phyloP scores from a whole-genome alignment of 1,140 invertebrate genomes.

The Neodiprion lecontei region DNA sequence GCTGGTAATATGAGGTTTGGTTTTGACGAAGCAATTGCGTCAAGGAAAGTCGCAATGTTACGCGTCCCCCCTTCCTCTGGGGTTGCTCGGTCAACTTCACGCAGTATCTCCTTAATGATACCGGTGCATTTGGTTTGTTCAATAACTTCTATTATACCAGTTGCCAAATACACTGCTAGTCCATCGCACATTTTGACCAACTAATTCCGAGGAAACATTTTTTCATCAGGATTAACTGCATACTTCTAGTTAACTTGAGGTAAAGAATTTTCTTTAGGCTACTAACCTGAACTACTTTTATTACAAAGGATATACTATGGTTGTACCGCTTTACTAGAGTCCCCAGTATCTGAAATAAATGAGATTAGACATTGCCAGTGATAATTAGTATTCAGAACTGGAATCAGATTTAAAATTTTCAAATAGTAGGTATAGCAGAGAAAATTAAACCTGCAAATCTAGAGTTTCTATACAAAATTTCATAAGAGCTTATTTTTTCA shows the following conservation, averaged over 20 bases:
- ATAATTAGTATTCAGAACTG: too few relatives aligned
- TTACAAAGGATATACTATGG: constrained; percentile 72
- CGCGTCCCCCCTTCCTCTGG: constrained; percentile 66
- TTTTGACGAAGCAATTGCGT: constrained; percentile 70
- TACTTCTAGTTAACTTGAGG: constrained; percentile 23
- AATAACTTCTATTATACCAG: constrained; percentile 71
- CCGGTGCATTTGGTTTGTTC: constrained; percentile 69
- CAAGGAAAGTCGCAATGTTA: constrained; percentile 72
- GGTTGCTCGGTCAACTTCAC: constrained; percentile 73
- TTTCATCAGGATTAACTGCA: constrained; percentile 15
- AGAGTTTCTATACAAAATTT: neutral
- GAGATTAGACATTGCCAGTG: constrained; percentile 13
- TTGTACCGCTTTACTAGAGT: constrained; percentile 83
- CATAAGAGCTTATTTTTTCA: constrained; percentile 14
- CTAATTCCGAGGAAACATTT: constrained; percentile 56
- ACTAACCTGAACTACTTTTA: constrained; percentile 72
- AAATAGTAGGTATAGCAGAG: too few relatives aligned
- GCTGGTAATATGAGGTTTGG: constrained; percentile 72
- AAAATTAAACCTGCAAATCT: too few relatives aligned
- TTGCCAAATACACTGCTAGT: constrained; percentile 70
- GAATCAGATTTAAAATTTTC: too few relatives aligned
- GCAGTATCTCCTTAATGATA: constrained; percentile 74
- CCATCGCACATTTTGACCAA: constrained; percentile 78
- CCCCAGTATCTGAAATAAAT: constrained; percentile 74
- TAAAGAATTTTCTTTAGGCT: constrained; percentile 13